phyloP scores from a whole-genome alignment of 2,113 vertebrate species.

The Phycodurus eques region DNA sequence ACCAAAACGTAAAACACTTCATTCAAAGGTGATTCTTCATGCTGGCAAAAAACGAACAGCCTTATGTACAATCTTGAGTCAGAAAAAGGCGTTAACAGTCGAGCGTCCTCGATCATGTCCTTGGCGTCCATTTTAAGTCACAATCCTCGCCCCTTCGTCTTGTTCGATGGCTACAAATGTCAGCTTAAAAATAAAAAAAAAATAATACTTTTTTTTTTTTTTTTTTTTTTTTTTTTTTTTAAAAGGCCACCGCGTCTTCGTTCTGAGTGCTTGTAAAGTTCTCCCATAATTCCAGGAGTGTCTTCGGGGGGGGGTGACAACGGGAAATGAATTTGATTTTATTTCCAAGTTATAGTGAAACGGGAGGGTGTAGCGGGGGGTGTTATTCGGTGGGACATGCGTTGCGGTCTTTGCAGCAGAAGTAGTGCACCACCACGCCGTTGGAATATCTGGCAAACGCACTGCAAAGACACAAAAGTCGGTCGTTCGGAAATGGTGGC shows the following conservation, averaged over 20 bases:
- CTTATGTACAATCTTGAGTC: not conserved
- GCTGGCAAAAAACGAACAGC: not conserved
- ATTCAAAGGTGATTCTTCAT: not conserved
- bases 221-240: no score
- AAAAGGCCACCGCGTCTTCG: not conserved
- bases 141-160: not conserved
- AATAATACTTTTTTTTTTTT: no score
- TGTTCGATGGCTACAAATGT: not conserved
- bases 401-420: constrained; percentile 93
- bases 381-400: constrained; percentile 84
- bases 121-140: not conserved
- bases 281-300: not conserved
- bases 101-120: not conserved
- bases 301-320: not conserved
- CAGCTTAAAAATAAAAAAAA: not conserved
- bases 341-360: not conserved
- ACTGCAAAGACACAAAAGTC: constrained; percentile 66
- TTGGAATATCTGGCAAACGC: constrained; percentile 97
- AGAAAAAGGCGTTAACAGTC: not conserved
- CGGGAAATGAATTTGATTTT: not conserved
- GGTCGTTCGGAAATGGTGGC: not conserved
- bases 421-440: constrained; percentile 96
- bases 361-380: not conserved
- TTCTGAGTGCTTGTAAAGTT: not conserved
- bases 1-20: not conserved